Conservation (phyloP, 2,888 invertebrate species). For the Andrena trimmerana region DNA sequence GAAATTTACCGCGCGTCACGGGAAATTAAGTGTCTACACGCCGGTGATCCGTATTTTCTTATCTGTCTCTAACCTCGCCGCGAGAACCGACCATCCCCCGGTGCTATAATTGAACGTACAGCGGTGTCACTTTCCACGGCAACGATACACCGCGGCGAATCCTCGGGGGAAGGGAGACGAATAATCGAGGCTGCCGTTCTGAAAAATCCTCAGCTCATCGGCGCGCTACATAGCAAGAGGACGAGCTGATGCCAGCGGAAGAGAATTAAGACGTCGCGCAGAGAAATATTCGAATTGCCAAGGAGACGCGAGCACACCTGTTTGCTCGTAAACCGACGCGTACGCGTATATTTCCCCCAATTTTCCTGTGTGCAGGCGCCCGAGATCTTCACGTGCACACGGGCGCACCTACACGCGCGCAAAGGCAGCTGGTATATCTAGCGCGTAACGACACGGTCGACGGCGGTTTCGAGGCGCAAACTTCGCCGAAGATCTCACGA, state of each 20-base stretch:
- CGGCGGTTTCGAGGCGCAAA: slow-evolving; percentile 20
- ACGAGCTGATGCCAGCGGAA: not conserved
- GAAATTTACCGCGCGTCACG: slow-evolving; percentile 35
- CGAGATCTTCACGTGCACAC: not conserved
- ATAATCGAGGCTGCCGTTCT: too few relatives aligned
- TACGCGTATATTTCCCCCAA: slow-evolving; percentile 23
- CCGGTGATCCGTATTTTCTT: not conserved
- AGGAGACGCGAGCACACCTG: slow-evolving; percentile 61
- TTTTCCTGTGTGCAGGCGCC: slow-evolving; percentile 13
- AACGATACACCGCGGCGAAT: too few relatives aligned
- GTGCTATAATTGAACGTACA: slow-evolving; percentile 11
- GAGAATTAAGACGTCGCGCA: slow-evolving; percentile 20
- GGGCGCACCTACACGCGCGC: not conserved
- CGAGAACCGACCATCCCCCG: not conserved
- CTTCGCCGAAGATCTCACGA: slow-evolving; percentile 13
- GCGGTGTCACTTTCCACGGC: too few relatives aligned
- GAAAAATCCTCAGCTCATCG: too few relatives aligned
- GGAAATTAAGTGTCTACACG: slow-evolving; percentile 34
- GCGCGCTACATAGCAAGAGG: too few relatives aligned
- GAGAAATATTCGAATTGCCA: slow-evolving; percentile 22
- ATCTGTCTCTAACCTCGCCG: not conserved
- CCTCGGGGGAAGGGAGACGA: too few relatives aligned
- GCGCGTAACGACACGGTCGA: slow-evolving; percentile 29
- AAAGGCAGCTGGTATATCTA: not conserved
- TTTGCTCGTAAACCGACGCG: slow-evolving; percentile 67